Base-by-base conservation (phyloP, 2,113 vertebrate species). In the Odocoileus virginianus region DNA sequence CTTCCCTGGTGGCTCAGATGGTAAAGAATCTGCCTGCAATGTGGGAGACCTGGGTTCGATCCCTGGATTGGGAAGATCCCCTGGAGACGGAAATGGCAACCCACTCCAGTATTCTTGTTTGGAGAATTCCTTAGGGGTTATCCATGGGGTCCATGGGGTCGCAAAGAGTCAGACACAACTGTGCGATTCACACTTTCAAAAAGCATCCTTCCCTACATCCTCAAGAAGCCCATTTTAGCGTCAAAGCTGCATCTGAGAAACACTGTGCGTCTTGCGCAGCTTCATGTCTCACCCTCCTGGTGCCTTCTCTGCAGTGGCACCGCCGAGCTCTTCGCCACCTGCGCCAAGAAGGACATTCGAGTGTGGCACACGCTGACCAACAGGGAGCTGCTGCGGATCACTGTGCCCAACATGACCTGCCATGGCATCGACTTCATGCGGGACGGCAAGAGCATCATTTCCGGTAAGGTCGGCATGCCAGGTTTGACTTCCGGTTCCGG, bases 371-470 rank as follows among this genome's bases (percentile, higher is more conserved):
- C 98, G 0, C 95, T 98, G 2, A 98, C 98, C 27, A 98, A 98
- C 96, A 99, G 98, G 98, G 99, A 99, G 97, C 98, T 99, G 55
- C 98, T 99, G 57, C 98, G 99, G 28, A 99, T 99, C 92, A 98
- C 98, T 0, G 95, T 99, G 16, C 99, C 99, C 94, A 99, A 99
- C 95, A 97, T 99, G 98, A 99, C 99, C 64, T 99, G 99, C 98
- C 99, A 99, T 0, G 97, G 99, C 84, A 89, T 99, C 16, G 99
- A 99, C 25, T 97, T 99, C 91, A 99, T 99, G 99, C 95, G 55
- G n/a, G 99, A 99, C 0, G 99, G 99, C 86, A 99, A 89, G 50
- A 99, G 99, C 99, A 99, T 99, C 97, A 97, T 99, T 98, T 99
- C 99, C 89, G 99, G 99, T 99, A 96, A 92, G 0, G 7, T 30